Evolutionary conservation across 2,113 vertebrate species (phyloP).

Genomic region (Pycnonotus jocosus): DNA sequence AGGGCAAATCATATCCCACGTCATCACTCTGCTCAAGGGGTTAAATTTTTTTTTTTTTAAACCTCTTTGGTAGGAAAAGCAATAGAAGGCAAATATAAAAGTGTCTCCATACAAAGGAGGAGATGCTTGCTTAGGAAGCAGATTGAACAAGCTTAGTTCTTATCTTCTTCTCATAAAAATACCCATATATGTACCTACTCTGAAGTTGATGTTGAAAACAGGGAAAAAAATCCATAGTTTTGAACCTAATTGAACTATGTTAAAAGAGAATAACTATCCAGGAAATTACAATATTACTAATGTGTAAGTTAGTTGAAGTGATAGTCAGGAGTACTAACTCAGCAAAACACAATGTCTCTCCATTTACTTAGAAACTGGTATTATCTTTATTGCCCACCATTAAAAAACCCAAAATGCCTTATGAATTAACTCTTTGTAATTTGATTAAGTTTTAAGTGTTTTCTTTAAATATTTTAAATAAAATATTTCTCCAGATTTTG

Average conservation of each 20-base stretch:
- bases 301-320: not conserved
- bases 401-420: not conserved
- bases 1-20: not conserved
- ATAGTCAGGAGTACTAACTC: not conserved
- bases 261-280: not conserved
- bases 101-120: not conserved
- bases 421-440: not conserved
- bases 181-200: not conserved
- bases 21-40: not conserved
- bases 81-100: not conserved
- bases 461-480: not conserved
- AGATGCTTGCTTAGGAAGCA: not conserved
- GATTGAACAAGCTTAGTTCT: not conserved
- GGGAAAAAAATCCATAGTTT: not conserved
- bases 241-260: not conserved
- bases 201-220: not conserved
- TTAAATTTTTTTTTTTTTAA: not conserved
- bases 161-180: not conserved
- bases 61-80: not conserved
- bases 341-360: not conserved
- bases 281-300: not conserved
- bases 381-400: not conserved
- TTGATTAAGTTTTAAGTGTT: not conserved
- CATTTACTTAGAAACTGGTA: not conserved
- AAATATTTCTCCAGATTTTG: not conserved